These are phyloP conservation scores for Drosophila glabriapex DNA, from an alignment of 2,888 invertebrate species.

Conservation along the genomic window DNA sequence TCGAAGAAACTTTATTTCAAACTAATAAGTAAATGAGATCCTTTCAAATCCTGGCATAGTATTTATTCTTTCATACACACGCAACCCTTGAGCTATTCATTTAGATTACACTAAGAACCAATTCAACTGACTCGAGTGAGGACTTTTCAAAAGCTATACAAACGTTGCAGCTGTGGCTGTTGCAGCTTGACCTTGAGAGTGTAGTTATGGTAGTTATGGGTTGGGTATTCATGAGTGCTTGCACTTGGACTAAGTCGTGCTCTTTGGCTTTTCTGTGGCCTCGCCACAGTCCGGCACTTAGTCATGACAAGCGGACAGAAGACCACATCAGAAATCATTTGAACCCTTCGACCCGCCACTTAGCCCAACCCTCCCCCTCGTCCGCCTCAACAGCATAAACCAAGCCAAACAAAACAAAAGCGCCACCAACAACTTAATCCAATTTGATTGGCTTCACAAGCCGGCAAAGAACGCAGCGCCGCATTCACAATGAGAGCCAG, in stretches of 20 bases:
- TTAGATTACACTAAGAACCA: background rate
- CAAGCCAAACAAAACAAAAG: slow-evolving; percentile 47
- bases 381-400: slow-evolving; percentile 10
- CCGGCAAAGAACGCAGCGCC: slow-evolving; percentile 15
- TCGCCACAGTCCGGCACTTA: slow-evolving; percentile 41
- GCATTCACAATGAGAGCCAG: slow-evolving; percentile 2
- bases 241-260: slow-evolving; percentile 28
- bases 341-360: background rate
- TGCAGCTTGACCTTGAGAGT: background rate
- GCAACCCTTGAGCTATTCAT: background rate
- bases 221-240: slow-evolving; percentile 31
- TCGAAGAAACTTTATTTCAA: background rate
- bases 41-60: background rate
- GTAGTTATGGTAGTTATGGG: slow-evolving; percentile 28
- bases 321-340: slow-evolving; percentile 9
- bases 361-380: background rate
- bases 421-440: slow-evolving; percentile 74
- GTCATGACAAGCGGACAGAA: slow-evolving; percentile 34
- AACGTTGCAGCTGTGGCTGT: background rate
- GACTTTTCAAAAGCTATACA: slow-evolving; percentile 14
- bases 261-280: slow-evolving; percentile 52
- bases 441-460: slow-evolving; percentile 68
- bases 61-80: background rate
- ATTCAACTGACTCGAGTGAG: slow-evolving; percentile 1
- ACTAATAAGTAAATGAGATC: background rate